These are phyloP conservation scores for Apodemia mormo DNA, from an alignment of 2,888 invertebrate species.

Conservation along the genomic window DNA sequence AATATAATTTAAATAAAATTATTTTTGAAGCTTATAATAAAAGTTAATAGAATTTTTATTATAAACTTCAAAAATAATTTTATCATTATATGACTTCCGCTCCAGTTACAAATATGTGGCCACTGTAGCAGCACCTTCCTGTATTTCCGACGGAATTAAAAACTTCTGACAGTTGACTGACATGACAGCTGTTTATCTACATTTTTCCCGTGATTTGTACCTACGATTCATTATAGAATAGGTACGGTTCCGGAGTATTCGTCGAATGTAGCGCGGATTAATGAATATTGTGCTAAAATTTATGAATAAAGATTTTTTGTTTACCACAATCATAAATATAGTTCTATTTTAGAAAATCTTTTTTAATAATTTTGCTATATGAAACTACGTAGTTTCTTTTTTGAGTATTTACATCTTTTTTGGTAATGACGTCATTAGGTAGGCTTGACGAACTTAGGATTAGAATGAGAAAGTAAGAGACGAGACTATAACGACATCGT, in stretches of 20 bases:
- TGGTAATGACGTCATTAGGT: no score
- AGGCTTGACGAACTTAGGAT: no score
- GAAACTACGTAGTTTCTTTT: no score
- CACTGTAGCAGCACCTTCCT: conserved; percentile 27
- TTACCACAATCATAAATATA: no score
- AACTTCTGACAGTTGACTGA: conserved; percentile 45
- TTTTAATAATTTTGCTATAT: no score
- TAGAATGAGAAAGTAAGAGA: no score
- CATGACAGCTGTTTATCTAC: conserved; percentile 47
- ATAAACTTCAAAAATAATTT: no score
- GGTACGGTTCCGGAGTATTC: background rate
- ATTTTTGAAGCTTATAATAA: background rate
- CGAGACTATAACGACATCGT: no score
- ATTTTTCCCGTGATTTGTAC: conserved; percentile 24
- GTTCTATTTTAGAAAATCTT: no score
- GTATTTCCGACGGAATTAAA: conserved; percentile 40
- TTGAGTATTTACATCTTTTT: no score
- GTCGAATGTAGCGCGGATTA: background rate
- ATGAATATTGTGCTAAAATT: background rate
- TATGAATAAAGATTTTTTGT: background rate
- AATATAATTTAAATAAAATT: no score
- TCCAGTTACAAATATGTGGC: conserved; percentile 16
- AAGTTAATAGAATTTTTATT: no score
- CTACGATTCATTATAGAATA: conserved; percentile 11
- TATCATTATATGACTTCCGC: background rate